Base-by-base conservation (phyloP, 2,888 invertebrate genomes). In the Cephalotes varians region DNA sequence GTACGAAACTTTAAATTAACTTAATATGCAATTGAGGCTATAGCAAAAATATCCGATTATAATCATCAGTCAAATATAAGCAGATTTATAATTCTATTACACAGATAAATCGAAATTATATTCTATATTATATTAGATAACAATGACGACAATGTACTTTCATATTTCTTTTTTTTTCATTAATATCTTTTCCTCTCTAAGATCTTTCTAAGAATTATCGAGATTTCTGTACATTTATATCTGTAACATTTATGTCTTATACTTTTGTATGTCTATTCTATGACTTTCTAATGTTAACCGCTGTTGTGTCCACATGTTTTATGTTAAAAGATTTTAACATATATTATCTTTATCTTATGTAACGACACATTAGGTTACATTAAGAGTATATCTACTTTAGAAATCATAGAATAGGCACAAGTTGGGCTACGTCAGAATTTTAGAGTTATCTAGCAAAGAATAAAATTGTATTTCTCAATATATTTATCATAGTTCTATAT, bases 131-230 rank as follows among this genome's bases (percentile, higher is more conserved):
- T 49, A 64, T 49, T 54, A 54, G 28, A 76, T 51, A 64, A 64
- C 21, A 49, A 71, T 62, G 54, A 88, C 58, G n/a, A 76, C 65
- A 73, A 84, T 88, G 54, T 86, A 79, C 79, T 72, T 80, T 80
- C 83, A 74, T 54, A 82, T 77, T 34, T 54, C 76, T 34, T 56
- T 69, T 56, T 65, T 65, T 60, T 28, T 2, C 15, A 6, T 56
- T 40, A 76, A 81, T 58, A 34, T 25, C 37, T 72, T 40, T n/a
- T n/a, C 12, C 28, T 62, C 21, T 72, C 60, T 60, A 81, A 76
- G 74, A 69, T 77, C 51, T 74, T n/a, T n/a, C 81, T 18, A 69
- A 81, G 54, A 84, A 77, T 64, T 72, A 44, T 82, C 31, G 47
- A 44, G 56, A 80, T 71, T 69, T 82, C 80, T 85, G 56, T 87